Base-by-base conservation (phyloP, 2,888 invertebrate genomes). In the Saturnia japonica region DNA sequence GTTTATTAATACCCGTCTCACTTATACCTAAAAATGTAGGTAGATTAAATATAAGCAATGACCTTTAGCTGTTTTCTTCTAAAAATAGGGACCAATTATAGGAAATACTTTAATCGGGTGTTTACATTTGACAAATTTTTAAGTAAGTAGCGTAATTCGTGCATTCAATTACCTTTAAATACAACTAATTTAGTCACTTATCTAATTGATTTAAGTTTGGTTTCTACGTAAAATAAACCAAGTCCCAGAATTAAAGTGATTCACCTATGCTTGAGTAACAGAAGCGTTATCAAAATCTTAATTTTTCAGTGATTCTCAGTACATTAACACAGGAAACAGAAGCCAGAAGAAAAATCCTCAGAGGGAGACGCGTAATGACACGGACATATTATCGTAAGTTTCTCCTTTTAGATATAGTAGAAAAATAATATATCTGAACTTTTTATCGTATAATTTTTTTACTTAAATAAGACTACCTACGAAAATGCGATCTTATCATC, bases 311-410 rank as follows among this genome's bases (percentile, higher is more conserved):
- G 81, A 90, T 97, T 72, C 85, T 97, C 80, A 95, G 96, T 73
- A 94, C 96, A 51, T 93, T 96, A 67, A 94, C 96, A 76, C 95
- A 96, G 81, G 96, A 97, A 90, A 95, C 95, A 40, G 97, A 97
- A 86, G 97, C 96, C 16, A 95, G 97, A 81, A 95, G 97, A 80
- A 97, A 96, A 86, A 97, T 97, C 81, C 93, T 97, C 62, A 94
- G 96, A 80, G 97, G 97, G 70, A 94, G 97, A 75, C 96, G 96
- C 90, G 96, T 97, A 16, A 95, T 97, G 82, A 97, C 96, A 3
- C 95, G 97, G 74, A 95, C 95, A 73, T 97, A 97, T 85, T 96
- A 96, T 84, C 95, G 97, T 97, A 94, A 96, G 97, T 95, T 64
- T 73, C 68, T 14, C 4, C 12, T 57, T 75, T 66, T 43, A 28